Base-by-base conservation (phyloP, 2,113 vertebrate species). In the Myodes glareolus region DNA sequence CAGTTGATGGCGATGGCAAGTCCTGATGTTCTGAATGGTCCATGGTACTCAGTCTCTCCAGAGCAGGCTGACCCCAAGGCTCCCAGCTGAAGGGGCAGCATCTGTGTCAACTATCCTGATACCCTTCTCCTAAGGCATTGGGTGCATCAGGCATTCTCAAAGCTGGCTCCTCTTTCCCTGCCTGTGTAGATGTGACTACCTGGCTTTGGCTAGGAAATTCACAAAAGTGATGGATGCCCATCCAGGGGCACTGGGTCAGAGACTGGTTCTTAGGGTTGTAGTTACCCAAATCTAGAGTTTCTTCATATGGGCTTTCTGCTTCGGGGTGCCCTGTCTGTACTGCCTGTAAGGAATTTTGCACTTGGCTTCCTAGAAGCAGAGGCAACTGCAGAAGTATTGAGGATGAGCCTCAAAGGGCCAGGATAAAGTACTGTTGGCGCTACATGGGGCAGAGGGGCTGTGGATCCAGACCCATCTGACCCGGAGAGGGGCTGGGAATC, bases 341-440 rank as follows among this genome's bases (percentile, higher is more conserved):
- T 67, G 73, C 86, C 73, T 33, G 2, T 65, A 50, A 73, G 67
- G 33, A 55, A 90, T 84, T 88, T 92, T 1, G 16, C 42, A 12
- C 52, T 63, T 67, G 39, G 55, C 39, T 80, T 94, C 33, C 95
- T 85, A 25, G 77, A 55, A 33, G 39, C 55, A 36, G 89, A 84
- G 39, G 67, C 2, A 14, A 16, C 31, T 78, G 36, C 72, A 89
- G 45, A 88, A 55, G 27, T 16, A 61, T 68, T n/a, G 77, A 42
- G 47, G 36, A 33, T 3, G n/a, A 52, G 45, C 73, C 67, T 94
- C 63, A 82, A 76, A 45, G 81, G 75, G 75, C 90, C 42, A 33
- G 85, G 67, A 78, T 86, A 95, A 95, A 96, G 92, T 96, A 72
- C 94, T 94, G 76, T 58, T 39, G 90, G 85, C 88, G 97, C 81